phyloP scores from a whole-genome alignment of 2,113 vertebrate species.

The Mionectes macconnelli region DNA sequence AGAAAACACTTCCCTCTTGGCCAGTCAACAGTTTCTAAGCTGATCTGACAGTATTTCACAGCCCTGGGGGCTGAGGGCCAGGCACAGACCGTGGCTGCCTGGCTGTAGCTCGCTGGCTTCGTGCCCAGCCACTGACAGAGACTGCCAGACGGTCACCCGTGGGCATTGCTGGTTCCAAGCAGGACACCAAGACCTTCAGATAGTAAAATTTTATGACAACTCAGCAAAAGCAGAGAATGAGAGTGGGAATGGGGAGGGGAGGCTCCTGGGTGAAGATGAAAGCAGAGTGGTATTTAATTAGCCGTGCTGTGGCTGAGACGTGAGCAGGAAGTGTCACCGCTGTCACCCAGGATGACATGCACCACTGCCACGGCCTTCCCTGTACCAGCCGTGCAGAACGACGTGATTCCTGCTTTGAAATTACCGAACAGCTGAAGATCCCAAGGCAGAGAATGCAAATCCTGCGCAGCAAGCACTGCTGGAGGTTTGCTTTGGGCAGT shows the following conservation, averaged over 20 bases:
- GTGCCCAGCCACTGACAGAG: rapidly evolving
- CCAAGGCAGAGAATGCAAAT: background rate
- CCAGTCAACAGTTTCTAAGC: background rate
- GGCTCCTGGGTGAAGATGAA: background rate
- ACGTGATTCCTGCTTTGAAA: background rate
- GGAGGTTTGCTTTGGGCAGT: background rate
- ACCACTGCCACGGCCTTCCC: background rate
- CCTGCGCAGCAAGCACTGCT: rapidly evolving
- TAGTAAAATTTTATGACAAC: background rate
- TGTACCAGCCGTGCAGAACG: background rate
- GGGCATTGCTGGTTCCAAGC: rapidly evolving
- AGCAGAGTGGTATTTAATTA: background rate
- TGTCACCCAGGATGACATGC: background rate
- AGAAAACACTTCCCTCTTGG: background rate
- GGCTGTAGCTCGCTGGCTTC: rapidly evolving
- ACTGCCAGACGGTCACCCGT: background rate
- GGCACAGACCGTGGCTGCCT: rapidly evolving
- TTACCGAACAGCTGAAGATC: background rate
- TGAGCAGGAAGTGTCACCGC: rapidly evolving
- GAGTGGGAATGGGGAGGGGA: background rate
- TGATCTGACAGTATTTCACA: background rate
- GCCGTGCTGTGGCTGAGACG: background rate
- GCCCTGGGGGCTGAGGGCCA: background rate
- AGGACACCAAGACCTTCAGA: background rate
- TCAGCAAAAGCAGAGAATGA: background rate